Evolutionary conservation across 53 echinoderm and acorn worm genomes (phyloP).

Genomic region (Astropecten irregularis): DNA sequence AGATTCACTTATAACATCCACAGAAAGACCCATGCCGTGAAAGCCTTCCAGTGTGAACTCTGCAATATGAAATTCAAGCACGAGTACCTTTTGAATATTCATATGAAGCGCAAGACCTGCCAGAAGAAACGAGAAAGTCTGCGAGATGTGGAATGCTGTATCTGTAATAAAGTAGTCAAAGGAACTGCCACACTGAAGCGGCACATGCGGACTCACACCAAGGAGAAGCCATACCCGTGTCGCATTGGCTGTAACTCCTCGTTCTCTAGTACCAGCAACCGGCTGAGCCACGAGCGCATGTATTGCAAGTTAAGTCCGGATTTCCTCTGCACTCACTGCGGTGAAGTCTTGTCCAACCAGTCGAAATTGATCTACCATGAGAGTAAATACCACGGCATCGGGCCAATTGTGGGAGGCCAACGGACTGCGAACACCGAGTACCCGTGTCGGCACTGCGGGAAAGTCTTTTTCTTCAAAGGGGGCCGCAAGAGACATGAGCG

Average conservation of each 20-base stretch:
- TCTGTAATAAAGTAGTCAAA: slow-evolving; percentile 44
- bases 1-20: slow-evolving; percentile 25
- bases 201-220: slow-evolving; percentile 55
- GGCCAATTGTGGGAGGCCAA: slow-evolving; percentile 32
- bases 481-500: slow-evolving; percentile 51
- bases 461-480: slow-evolving; percentile 51
- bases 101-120: slow-evolving; percentile 43
- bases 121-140: slow-evolving; percentile 51
- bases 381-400: slow-evolving; percentile 47
- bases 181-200: slow-evolving; percentile 52
- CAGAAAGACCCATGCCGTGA: slow-evolving; percentile 34
- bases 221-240: slow-evolving; percentile 50
- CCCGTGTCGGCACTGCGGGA: slow-evolving; percentile 44
- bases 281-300: slow-evolving; percentile 55
- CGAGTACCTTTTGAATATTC: slow-evolving; percentile 44
- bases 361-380: slow-evolving; percentile 41
- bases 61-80: slow-evolving; percentile 49
- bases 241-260: slow-evolving; percentile 37
- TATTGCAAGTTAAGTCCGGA: slow-evolving; percentile 35
- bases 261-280: slow-evolving; percentile 52
- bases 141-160: slow-evolving; percentile 14
- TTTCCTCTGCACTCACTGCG: slow-evolving; percentile 42
- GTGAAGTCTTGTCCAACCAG: slow-evolving; percentile 45
- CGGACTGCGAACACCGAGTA: slow-evolving; percentile 27
- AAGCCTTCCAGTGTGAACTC: slow-evolving; percentile 18